Evolutionary conservation across 2,113 vertebrate genomes (phyloP).

Genomic region (Coptodon bakossiorum): DNA sequence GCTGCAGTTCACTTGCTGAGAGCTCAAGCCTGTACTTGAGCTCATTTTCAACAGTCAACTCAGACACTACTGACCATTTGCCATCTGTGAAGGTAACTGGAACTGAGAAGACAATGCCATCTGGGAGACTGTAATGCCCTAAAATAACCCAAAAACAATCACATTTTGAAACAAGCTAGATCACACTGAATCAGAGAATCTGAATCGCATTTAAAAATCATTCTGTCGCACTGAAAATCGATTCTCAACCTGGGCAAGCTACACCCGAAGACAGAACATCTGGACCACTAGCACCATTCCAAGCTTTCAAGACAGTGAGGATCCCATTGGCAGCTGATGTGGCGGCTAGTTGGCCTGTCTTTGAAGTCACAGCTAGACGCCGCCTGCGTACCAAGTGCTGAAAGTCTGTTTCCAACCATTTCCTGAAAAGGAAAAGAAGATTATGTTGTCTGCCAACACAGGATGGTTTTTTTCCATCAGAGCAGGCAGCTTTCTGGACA

Average conservation of each 20-base stretch:
- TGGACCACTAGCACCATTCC: constrained; percentile 69
- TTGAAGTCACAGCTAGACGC: constrained; percentile 26
- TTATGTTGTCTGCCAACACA: background rate
- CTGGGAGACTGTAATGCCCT: constrained; percentile 79
- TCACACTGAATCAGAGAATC: background rate
- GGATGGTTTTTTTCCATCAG: background rate
- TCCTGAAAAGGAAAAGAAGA: constrained; percentile 47
- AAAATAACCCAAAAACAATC: background rate
- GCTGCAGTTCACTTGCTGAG: constrained; percentile 69
- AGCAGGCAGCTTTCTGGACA: background rate
- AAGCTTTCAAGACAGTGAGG: constrained; percentile 74
- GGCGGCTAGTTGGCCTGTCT: constrained; percentile 18
- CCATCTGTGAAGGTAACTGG: constrained; percentile 80
- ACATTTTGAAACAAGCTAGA: background rate
- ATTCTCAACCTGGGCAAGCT: constrained; percentile 72
- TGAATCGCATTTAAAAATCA: background rate
- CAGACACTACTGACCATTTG: constrained; percentile 67
- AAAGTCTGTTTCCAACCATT: constrained; percentile 78
- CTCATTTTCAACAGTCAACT: constrained; percentile 56
- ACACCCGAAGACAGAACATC: constrained; percentile 81
- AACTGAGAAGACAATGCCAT: constrained; percentile 81
- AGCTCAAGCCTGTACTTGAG: constrained; percentile 55
- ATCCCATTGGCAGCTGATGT: constrained; percentile 74
- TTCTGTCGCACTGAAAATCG: background rate
- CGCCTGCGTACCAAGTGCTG: constrained; percentile 39